These are phyloP conservation scores for Merluccius polli DNA, from an alignment of 2,797 vertebrate genomes.

Conservation along the genomic window DNA sequence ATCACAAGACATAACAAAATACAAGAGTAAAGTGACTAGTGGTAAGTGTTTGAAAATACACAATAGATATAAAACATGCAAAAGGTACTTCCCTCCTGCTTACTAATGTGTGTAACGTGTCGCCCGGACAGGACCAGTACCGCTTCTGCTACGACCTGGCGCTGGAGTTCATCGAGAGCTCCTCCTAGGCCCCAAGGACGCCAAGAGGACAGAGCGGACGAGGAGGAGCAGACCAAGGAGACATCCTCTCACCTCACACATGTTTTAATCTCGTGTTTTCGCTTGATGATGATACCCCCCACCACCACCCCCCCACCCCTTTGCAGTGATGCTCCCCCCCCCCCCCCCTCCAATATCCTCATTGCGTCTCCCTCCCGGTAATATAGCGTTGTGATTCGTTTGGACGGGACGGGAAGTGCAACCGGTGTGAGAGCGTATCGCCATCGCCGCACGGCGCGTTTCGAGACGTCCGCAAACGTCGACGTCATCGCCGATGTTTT, in stretches of 20 bases:
- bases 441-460: background rate
- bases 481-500: background rate
- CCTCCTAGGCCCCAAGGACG: conserved; percentile 77
- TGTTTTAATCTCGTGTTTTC: conserved; percentile 44
- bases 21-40: background rate
- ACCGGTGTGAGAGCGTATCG: background rate
- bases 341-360: background rate
- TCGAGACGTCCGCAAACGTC: too few relatives aligned
- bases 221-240: conserved; percentile 6
- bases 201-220: conserved; percentile 32
- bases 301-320: conserved; percentile 30
- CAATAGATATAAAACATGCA: background rate
- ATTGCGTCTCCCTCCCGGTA: background rate
- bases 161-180: conserved; percentile 93
- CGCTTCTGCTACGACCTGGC: conserved; percentile 96
- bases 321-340: conserved; percentile 19
- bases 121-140: conserved; percentile 87
- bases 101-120: conserved; percentile 9
- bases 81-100: background rate
- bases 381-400: background rate
- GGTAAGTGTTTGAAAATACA: background rate
- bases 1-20: background rate
- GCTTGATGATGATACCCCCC: conserved; percentile 24
- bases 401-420: background rate
- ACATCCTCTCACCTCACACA: conserved; percentile 34